These are phyloP conservation scores for Itoplectis maculator DNA, from an alignment of 2,888 invertebrate species.

Conservation along the genomic window DNA sequence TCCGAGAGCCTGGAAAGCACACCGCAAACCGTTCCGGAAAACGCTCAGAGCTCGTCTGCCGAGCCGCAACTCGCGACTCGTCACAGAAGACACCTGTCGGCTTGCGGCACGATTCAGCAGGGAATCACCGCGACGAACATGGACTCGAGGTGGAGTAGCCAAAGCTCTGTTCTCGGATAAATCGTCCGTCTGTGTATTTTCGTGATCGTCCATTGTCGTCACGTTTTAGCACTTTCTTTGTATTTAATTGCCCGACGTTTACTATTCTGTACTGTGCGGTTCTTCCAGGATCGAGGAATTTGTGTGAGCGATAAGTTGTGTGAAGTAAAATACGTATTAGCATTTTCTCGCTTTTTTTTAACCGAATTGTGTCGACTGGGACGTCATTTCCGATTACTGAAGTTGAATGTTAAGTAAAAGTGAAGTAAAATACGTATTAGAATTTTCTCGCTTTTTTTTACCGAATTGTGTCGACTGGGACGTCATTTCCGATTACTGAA, in stretches of 20 bases:
- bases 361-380: background rate
- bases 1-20: slow-evolving; percentile 88
- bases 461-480: background rate
- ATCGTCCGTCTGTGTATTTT: background rate
- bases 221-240: slow-evolving; percentile 9
- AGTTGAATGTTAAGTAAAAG: too few species aligned
- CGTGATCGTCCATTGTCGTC: background rate
- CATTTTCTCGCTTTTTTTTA: background rate
- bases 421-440: too few species aligned
- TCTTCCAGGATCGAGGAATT: slow-evolving; percentile 61
- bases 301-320: slow-evolving; percentile 46
- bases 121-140: slow-evolving; percentile 79
- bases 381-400: background rate
- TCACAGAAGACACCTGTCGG: slow-evolving; percentile 87
- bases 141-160: slow-evolving; percentile 80
- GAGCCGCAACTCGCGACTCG: slow-evolving; percentile 82
- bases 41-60: slow-evolving; percentile 83
- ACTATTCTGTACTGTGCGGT: slow-evolving; percentile 51
- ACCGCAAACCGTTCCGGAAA: slow-evolving; percentile 84
- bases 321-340: slow-evolving; percentile 32
- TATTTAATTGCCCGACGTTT: slow-evolving; percentile 14
- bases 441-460: background rate
- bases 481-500: too few species aligned
- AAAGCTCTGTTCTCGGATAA: slow-evolving; percentile 9
- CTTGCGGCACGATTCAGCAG: slow-evolving; percentile 84